A percentile compares a stretch with the other conserved stretches of the same genome.
These are phyloP conservation scores for Lepidothrix coronata DNA, from an alignment of 2,113 vertebrate species.

Conservation along the genomic window DNA sequence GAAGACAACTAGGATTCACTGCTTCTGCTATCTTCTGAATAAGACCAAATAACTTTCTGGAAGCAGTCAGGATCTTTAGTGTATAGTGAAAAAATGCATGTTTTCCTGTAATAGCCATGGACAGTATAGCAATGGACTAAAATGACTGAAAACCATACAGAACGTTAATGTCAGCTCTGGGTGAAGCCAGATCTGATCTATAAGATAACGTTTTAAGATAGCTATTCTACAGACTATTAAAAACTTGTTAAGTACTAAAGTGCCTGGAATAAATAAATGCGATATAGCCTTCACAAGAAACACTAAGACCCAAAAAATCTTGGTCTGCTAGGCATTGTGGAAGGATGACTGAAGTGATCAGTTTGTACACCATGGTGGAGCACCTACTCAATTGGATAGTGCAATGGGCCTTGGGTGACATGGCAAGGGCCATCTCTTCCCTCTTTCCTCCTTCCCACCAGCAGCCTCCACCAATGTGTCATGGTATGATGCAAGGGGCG, in stretches of 20 bases:
- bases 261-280: background rate
- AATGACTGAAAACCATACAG: background rate
- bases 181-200: background rate
- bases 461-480: background rate
- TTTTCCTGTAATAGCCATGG: background rate
- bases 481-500: background rate
- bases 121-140: background rate
- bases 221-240: background rate
- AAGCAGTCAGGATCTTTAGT: background rate
- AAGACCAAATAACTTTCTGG: background rate
- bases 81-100: background rate
- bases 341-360: background rate
- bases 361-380: background rate
- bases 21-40: background rate
- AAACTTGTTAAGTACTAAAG: background rate
- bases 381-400: background rate
- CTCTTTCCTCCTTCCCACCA: background rate
- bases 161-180: background rate
- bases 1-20: background rate
- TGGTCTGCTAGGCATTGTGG: background rate
- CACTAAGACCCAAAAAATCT: background rate
- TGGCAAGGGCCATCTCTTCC: background rate
- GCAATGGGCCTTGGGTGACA: background rate
- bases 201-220: background rate
- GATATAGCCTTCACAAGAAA: background rate